Evolutionary conservation across 2,888 invertebrate genomes (phyloP), one percentile per base, ranked within the genome.

Genomic region (Cantharis rustica): DNA sequence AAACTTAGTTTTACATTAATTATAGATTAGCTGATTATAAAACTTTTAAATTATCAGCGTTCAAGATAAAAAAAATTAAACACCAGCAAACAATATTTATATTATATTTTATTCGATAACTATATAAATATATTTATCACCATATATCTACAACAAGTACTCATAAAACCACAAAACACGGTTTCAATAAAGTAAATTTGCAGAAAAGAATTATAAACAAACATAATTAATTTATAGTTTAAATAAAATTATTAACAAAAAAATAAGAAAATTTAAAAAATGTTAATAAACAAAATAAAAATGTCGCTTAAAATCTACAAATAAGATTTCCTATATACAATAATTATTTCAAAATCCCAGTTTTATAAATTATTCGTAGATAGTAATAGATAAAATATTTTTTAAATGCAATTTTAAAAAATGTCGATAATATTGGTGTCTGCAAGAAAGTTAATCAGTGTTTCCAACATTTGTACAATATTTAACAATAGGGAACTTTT

Each of bases 41-140:
- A n/a, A n/a, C n/a, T n/a, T n/a, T n/a, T n/a, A n/a, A n/a, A n/a
- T n/a, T n/a, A n/a, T 20, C 20, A 20, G 20, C 4, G 20, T 20
- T 20, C 20, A 20, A 20, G 4, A 20, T 20, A 1, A 23, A 23
- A 11, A n/a, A 47, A 13, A 13, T 47, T 7, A 47, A 47, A 47
- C 47, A 1, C 47, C 4, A 70, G 20, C 2, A 31, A 70, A 70
- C 70, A 13, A 70, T 20, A 17, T 20, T 20, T 47, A 47, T 16
- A 31, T 61, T 68, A 68, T 16, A 31, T 20, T 74, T 69, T 69
- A 69, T 74, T 74, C 64, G 62, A 69, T 62, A 63, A 68, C 71
- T 76, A 73, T 76, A 76, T 76, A 76, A 76, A 76, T 73, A 73
- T 76, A 76, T 76, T 76, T 71, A 73, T 76, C 73, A 76, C 71